A percentile compares a stretch with the other conserved stretches of the same genome.
Conservation (phyloP, 2,888 invertebrate genomes). For the Agonum fuliginosum region DNA sequence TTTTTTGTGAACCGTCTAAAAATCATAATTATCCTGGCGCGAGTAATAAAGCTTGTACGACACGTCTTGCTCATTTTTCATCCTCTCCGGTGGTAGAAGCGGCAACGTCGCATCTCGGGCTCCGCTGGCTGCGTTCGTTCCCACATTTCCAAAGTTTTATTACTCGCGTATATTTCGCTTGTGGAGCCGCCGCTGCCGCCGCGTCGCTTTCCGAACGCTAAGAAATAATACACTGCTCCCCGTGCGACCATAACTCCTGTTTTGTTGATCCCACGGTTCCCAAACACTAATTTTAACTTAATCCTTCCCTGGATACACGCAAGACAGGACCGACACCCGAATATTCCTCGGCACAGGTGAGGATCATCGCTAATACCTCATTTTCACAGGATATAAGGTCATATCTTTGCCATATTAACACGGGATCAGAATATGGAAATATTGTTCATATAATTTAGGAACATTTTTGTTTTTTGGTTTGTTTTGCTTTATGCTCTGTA, state of each 20-base stretch:
- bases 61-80: slow-evolving; percentile 27
- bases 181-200: not conserved
- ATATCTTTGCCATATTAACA: no score
- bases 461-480: no score
- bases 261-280: slow-evolving; percentile 55
- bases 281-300: slow-evolving; percentile 51
- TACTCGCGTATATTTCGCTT: slow-evolving; percentile 15
- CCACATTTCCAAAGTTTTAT: slow-evolving; percentile 44
- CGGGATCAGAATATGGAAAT: no score
- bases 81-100: not conserved
- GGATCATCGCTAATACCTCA: not conserved
- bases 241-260: slow-evolving; percentile 49
- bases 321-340: not conserved
- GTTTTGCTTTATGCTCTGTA: no score
- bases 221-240: slow-evolving; percentile 53
- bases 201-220: slow-evolving; percentile 37
- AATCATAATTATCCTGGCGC: slow-evolving; percentile 8
- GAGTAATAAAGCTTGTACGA: slow-evolving; percentile 2
- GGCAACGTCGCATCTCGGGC: not conserved
- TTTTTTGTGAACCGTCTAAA: not conserved
- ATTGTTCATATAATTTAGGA: no score
- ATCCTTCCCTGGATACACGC: slow-evolving; percentile 36
- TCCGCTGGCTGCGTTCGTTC: not conserved
- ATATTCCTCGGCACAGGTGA: not conserved
- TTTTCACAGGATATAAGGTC: not conserved